These are phyloP conservation scores for Apostichopus parvimensis DNA, from an alignment of 35 echinoderm and acorn worm genomes.

Conservation along the genomic window DNA sequence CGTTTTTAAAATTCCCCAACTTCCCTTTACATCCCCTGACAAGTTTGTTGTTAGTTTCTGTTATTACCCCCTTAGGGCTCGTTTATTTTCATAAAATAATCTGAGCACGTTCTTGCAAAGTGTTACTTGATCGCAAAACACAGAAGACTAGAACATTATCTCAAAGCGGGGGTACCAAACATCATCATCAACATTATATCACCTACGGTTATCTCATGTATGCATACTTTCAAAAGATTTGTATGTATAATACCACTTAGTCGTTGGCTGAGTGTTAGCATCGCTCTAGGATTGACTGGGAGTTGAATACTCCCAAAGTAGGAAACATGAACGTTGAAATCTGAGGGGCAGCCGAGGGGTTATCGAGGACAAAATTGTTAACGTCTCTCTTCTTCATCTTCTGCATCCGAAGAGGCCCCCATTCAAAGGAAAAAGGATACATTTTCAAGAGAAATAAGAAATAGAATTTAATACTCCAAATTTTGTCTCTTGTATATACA, in stretches of 20 bases:
- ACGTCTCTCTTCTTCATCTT: conserved; percentile 18
- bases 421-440: conserved; percentile 27
- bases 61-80: conserved; percentile 52
- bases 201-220: conserved; percentile 49
- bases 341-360: conserved; percentile 46
- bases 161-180: conserved; percentile 43
- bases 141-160: conserved; percentile 57
- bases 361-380: conserved; percentile 56
- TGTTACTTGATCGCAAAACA: conserved; percentile 62
- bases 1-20: conserved; percentile 47
- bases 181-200: conserved; percentile 41
- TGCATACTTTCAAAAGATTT: conserved; percentile 62
- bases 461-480: conserved; percentile 43
- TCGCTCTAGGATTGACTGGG: conserved; percentile 45
- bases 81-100: conserved; percentile 65
- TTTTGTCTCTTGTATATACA: conserved; percentile 36
- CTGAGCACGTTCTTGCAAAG: conserved; percentile 56
- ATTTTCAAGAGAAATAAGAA: conserved; percentile 38
- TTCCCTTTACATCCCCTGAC: conserved; percentile 35
- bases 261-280: conserved; percentile 25
- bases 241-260: conserved; percentile 64
- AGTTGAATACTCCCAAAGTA: conserved; percentile 53
- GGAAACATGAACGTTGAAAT: conserved; percentile 57
- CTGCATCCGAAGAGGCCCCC: conserved; percentile 22
- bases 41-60: conserved; percentile 51